Evolutionary conservation across 2,113 vertebrate species (phyloP), one percentile per base, ranked within the genome.

Genomic region (Rafetus swinhoei): DNA sequence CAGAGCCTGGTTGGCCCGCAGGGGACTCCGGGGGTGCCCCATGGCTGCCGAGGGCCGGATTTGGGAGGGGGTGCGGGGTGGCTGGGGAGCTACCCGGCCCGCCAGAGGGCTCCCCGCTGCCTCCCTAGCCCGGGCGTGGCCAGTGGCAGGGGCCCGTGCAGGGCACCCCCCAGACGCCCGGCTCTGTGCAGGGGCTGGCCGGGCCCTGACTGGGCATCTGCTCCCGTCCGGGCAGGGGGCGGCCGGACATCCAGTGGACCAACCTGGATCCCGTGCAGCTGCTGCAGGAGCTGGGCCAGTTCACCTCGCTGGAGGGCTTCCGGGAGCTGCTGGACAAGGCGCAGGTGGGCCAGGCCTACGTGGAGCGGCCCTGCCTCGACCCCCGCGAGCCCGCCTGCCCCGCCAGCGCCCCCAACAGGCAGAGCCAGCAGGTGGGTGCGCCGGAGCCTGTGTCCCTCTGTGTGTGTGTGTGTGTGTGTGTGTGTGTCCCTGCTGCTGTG

Each of bases 221-320:
- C 79, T 87, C 57, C 87, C 96, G 21, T 97, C 55, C 96, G 8
- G 14, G 5, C 97, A 99, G 99, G 85, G 99, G 99, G 22, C 99
- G 99, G 95, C 99, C 99, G 0, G 99, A 99, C 92, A 99, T 99
- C 97, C 99, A 99, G 95, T 99, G 99, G 99, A 99, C 99, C 97
- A 99, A 99, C 97, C 98, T 99, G 88, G 99, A 99, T 90, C 99
- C 99, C 22, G 96, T 99, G 95, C 99, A 99, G 96, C 98, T 99
- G 91, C 99, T 99, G 98, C 98, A 99, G 95, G 99, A 99, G 94
- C 97, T 99, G 84, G 99, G 99, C 95, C 99, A 99, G 97, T 99
- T 99, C 96, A 99, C 99, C 0, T 99, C 99, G 3, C 97, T 99
- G 32, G 99, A 99, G 96, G 99, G 99, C 93, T 99, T 99, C 97